These are phyloP conservation scores for Teleogryllus oceanicus DNA, from an alignment of 2,888 invertebrate genomes.

Conservation along the genomic window DNA sequence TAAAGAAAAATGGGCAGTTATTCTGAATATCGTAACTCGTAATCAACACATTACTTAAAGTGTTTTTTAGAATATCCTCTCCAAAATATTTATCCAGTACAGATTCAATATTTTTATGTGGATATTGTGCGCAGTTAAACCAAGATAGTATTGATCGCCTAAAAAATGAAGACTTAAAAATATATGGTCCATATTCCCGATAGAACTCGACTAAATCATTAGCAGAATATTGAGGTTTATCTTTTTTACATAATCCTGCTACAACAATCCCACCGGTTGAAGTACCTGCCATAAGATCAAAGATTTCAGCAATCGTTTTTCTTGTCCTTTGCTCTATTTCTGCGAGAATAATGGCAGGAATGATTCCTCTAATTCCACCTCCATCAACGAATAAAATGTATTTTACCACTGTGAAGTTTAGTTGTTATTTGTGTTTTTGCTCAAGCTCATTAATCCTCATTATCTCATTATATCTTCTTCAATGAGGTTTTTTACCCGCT, in stretches of 20 bases:
- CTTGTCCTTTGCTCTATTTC: constrained; percentile 26
- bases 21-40: constrained; percentile 26
- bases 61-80: constrained; percentile 22
- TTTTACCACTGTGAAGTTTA: constrained; percentile 22
- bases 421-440: background rate
- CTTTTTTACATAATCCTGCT: constrained; percentile 28
- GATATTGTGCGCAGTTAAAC: constrained; percentile 18
- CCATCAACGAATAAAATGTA: constrained; percentile 26
- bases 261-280: constrained; percentile 28
- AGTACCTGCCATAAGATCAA: constrained; percentile 28
- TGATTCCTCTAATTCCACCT: constrained; percentile 26
- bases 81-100: constrained; percentile 27
- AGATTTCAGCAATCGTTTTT: constrained; percentile 23
- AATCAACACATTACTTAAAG: constrained; percentile 19
- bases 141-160: background rate
- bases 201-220: constrained; percentile 24
- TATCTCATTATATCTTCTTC: background rate
- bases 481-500: constrained; percentile 23
- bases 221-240: constrained; percentile 27
- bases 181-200: constrained; percentile 21
- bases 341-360: constrained; percentile 22
- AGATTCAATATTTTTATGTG: constrained; percentile 27
- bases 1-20: constrained; percentile 23
- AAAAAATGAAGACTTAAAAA: background rate
- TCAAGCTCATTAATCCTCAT: background rate